Evolutionary conservation across 2,888 invertebrate genomes (phyloP).

Genomic region (Choreutis nemorana): DNA sequence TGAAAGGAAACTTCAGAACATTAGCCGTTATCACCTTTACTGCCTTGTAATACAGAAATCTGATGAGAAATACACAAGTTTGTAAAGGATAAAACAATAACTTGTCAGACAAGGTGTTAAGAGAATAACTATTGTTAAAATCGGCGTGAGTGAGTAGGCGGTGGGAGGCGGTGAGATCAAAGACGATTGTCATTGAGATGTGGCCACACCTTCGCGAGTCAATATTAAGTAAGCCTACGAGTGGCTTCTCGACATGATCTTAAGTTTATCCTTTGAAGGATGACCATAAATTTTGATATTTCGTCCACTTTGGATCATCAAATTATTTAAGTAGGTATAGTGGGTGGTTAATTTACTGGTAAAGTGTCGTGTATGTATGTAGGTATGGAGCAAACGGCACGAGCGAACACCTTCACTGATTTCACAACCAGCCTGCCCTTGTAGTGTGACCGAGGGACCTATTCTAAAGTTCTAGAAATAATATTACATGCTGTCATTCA

Average conservation of each 20-base stretch:
- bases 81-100: slow-evolving; percentile 20
- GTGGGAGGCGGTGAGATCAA: slow-evolving; percentile 32
- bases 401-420: slow-evolving; percentile 31
- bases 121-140: slow-evolving; percentile 33
- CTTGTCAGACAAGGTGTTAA: slow-evolving; percentile 30
- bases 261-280: too few species aligned
- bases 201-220: slow-evolving; percentile 31
- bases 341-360: too few species aligned
- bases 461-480: too few species aligned
- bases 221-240: background rate
- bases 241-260: background rate
- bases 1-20: slow-evolving; percentile 6
- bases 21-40: slow-evolving; percentile 8
- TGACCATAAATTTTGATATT: too few species aligned
- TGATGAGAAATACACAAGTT: background rate
- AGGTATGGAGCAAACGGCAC: slow-evolving; percentile 23
- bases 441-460: too few species aligned
- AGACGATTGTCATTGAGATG: slow-evolving; percentile 31
- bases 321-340: too few species aligned
- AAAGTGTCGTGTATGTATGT: too few species aligned
- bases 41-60: background rate
- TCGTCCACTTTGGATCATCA: too few species aligned
- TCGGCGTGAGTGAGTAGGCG: slow-evolving; percentile 16
- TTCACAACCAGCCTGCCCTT: slow-evolving; percentile 19
- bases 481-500: too few species aligned